Evolutionary conservation across 2,888 invertebrate species (phyloP).

Genomic region (Pristionchus fissidentatus): DNA sequence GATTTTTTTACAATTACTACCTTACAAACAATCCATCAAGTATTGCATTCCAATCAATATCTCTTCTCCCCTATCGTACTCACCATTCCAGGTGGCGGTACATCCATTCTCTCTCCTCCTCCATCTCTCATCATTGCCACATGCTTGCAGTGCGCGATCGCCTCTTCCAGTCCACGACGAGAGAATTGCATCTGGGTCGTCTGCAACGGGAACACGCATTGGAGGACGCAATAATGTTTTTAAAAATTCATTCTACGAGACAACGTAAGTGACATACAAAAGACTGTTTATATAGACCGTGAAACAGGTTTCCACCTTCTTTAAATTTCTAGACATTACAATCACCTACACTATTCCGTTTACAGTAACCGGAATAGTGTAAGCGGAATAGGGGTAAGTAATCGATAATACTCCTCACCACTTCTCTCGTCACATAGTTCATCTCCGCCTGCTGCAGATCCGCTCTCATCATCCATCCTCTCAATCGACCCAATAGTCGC

Average conservation of each 20-base stretch:
- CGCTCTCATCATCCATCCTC: slow-evolving; percentile 51
- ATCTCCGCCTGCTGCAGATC: slow-evolving; percentile 62
- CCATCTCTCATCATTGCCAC: neutral
- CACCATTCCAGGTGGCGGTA: slow-evolving; percentile 28
- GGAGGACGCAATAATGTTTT: neutral
- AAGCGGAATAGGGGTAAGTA: no score
- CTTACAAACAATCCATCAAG: no score
- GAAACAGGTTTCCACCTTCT: neutral
- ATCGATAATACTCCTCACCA: neutral
- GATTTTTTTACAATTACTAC: no score
- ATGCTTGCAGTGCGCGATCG: slow-evolving; percentile 7
- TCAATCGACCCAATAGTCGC: slow-evolving; percentile 56
- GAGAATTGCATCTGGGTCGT: slow-evolving; percentile 42
- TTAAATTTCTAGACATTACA: neutral
- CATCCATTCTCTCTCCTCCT: neutral
- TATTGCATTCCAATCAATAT: no score
- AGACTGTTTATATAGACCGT: no score
- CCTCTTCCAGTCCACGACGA: slow-evolving; percentile 33
- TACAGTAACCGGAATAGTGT: neutral
- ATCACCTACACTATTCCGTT: neutral
- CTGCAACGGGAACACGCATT: neutral
- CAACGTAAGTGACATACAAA: no score
- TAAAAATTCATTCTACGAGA: no score
- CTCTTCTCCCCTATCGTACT: neutral
- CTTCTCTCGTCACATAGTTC: slow-evolving; percentile 58